These are phyloP conservation scores for Fregetta grallaria DNA, from an alignment of 2,113 vertebrate species.

Conservation along the genomic window DNA sequence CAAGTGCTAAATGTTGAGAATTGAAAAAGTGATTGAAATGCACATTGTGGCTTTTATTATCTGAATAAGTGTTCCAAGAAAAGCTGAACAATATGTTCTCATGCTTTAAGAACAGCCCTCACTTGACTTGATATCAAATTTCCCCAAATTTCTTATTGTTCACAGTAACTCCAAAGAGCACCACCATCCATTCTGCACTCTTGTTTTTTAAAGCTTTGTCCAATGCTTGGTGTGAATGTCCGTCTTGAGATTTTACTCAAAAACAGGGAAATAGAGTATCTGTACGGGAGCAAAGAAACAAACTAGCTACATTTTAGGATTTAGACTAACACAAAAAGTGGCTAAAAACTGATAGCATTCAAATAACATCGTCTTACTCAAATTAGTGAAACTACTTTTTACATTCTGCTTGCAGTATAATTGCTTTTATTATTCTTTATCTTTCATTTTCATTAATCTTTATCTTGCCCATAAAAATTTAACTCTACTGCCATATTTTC, in stretches of 20 bases:
- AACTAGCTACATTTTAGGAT: neutral
- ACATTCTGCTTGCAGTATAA: neutral
- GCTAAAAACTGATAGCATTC: neutral
- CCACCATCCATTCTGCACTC: neutral
- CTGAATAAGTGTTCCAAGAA: neutral
- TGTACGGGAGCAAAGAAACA: neutral
- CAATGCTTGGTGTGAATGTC: neutral
- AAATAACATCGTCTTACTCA: neutral
- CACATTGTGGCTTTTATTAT: neutral
- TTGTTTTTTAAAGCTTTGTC: neutral
- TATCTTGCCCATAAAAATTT: conserved; percentile 26
- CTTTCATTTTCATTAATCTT: conserved; percentile 32
- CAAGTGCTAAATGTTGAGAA: neutral
- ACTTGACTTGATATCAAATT: neutral
- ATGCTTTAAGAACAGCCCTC: neutral
- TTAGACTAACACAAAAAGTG: neutral
- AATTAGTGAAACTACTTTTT: neutral
- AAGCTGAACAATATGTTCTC: neutral
- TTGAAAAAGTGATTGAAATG: neutral
- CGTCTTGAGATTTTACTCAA: neutral
- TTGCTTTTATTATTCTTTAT: neutral
- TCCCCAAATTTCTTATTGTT: neutral
- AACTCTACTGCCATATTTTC: neutral
- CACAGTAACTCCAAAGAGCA: neutral
- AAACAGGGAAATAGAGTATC: neutral